Base-by-base conservation (phyloP, 2,113 vertebrate genomes). In the Percina caprodes region DNA sequence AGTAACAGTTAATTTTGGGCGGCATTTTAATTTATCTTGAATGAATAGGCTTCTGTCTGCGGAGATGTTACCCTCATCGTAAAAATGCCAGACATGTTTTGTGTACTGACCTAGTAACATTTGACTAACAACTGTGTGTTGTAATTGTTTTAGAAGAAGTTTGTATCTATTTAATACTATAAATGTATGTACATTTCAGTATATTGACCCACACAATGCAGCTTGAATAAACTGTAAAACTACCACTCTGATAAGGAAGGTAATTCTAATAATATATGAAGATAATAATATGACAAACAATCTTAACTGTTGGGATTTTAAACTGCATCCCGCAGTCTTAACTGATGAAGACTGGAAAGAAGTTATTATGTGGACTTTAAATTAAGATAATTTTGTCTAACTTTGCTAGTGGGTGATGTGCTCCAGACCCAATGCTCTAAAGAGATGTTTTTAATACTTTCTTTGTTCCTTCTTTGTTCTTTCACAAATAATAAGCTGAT, bases 11-110 rank as follows among this genome's bases (percentile, higher is more conserved):
- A 0, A 39, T 39, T 39, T 39, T 39, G 8, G 2, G 35, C 8
- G 35, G 8, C 8, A 9, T 39, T 39, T 10, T 54, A 48, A 77
- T 80, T 39, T 69, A 11, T 23, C 2, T 63, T 74, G 59, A 74
- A 69, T 65, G 56, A 74, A 70, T 18, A 10, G 13, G 10, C 74
- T 61, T 19, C 42, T 35, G 48, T 77, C 67, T 65, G 46, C 59
- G 35, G 60, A 61, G 11, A 19, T 24, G 45, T 39, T 39, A 8
- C 9, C 39, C 39, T 4, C 15, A 12, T 8, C 15, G 11, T 52
- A 51, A 24, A 69, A 70, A 42, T 45, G 33, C 4, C 10, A 33
- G 49, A 68, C 69, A 19, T 0, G 16, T 33, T 78, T n/a, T 62
- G 48, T 62, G 0, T 26, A 18, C 2, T 16, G 42, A 65, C 51